Evolutionary conservation across 1,140 invertebrate genomes (phyloP).

Genomic region (Lordiphosa mommai): DNA sequence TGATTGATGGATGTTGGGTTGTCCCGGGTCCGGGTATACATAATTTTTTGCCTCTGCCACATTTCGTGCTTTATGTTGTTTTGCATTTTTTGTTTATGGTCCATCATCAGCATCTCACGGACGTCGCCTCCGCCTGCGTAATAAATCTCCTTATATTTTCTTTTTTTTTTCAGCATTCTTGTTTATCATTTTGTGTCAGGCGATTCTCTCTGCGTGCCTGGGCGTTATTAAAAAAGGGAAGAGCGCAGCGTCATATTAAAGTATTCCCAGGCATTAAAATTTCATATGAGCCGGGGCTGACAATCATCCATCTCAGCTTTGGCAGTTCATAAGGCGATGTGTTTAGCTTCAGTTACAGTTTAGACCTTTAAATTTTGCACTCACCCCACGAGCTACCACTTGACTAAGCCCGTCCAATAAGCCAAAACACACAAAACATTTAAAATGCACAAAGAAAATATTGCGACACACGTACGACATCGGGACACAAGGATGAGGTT

Average conservation of each 20-base stretch:
- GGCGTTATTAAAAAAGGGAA: constrained; percentile 62
- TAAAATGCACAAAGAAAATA: constrained; percentile 69
- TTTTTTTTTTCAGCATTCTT: constrained; percentile 34
- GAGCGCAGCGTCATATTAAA: constrained; percentile 63
- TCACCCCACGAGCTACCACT: background rate
- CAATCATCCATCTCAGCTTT: constrained; percentile 68
- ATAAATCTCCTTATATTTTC: constrained; percentile 62
- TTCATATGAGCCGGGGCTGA: constrained; percentile 47
- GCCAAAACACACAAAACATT: constrained; percentile 53
- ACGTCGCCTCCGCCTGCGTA: constrained; percentile 59
- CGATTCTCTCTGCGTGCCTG: constrained; percentile 60
- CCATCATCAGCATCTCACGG: constrained; percentile 67
- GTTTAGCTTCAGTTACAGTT: constrained; percentile 37
- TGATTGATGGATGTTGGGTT: constrained; percentile 73
- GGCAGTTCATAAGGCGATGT: constrained; percentile 61
- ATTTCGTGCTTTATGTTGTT: constrained; percentile 44
- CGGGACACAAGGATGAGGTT: constrained; percentile 16
- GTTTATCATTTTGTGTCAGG: constrained; percentile 77
- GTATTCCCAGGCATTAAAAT: constrained; percentile 74
- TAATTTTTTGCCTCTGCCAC: constrained; percentile 11
- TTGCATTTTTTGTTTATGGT: constrained; percentile 72
- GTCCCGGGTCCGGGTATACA: constrained; percentile 14
- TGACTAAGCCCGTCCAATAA: constrained; percentile 37
- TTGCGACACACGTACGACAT: constrained; percentile 40
- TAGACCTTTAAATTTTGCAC: background rate